Evolutionary conservation across 2,888 invertebrate species (phyloP).

Genomic region (Ophion slaviceki): DNA sequence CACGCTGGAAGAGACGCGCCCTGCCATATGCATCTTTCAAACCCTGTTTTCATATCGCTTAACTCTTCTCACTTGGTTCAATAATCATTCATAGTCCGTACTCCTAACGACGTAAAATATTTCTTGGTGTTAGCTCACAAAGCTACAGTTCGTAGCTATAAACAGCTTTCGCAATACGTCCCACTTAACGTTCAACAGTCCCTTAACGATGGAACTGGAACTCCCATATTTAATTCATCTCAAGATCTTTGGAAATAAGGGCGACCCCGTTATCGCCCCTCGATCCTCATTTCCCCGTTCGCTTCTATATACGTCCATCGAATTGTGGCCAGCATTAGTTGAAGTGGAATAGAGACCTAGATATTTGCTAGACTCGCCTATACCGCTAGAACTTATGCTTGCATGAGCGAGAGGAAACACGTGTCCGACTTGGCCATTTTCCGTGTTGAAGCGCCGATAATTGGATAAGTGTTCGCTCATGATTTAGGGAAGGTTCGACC

Average conservation of each 20-base stretch:
- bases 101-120: neutral
- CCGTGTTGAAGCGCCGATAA: neutral
- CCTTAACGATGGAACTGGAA: conserved; percentile 4
- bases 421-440: neutral
- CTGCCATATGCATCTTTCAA: too few species aligned
- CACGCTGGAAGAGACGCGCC: too few species aligned
- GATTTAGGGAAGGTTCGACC: neutral
- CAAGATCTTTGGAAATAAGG: neutral
- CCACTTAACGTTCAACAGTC: neutral
- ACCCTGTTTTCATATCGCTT: too few species aligned
- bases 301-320: neutral
- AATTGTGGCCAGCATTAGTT: neutral
- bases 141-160: neutral
- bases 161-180: neutral
- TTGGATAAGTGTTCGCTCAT: neutral
- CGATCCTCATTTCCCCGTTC: conserved; percentile 5
- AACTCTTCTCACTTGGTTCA: neutral
- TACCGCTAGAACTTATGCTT: neutral
- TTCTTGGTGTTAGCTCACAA: neutral
- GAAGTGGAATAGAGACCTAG: conserved; percentile 1
- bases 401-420: neutral
- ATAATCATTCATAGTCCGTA: neutral
- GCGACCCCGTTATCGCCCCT: conserved; percentile 18
- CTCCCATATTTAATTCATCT: conserved; percentile 4
- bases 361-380: neutral